phyloP scores from a whole-genome alignment of 1,140 invertebrate genomes.

The Oreohelix idahoensis region DNA sequence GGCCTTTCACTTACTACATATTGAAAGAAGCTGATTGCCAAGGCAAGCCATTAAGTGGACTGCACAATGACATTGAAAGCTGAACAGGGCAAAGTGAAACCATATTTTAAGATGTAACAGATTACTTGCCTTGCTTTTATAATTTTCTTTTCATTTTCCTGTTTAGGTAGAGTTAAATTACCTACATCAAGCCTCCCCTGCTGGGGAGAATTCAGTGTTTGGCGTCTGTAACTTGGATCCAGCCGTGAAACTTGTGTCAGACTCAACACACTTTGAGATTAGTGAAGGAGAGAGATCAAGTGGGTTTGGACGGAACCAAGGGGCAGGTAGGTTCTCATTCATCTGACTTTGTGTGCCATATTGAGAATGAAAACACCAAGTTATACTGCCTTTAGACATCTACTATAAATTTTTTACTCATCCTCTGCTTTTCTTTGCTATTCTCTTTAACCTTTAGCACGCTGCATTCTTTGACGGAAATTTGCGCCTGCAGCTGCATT shows the following conservation, averaged over 20 bases:
- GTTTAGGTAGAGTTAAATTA: slow-evolving; percentile 21
- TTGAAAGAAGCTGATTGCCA: no score
- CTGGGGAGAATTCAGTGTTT: slow-evolving; percentile 73
- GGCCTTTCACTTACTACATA: no score
- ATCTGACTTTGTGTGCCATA: no score
- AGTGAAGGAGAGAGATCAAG: not conserved
- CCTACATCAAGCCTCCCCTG: not conserved
- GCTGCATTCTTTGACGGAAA: no score
- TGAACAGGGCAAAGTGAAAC: not conserved
- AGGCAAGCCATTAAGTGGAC: no score
- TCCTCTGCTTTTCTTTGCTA: no score
- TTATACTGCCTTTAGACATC: no score
- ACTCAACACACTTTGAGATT: slow-evolving; percentile 29
- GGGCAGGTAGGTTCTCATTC: no score
- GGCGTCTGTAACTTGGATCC: slow-evolving; percentile 77
- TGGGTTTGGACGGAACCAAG: not conserved
- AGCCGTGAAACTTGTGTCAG: slow-evolving; percentile 76
- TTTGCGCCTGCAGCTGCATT: no score
- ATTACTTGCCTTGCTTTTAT: not conserved
- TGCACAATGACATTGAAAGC: not conserved
- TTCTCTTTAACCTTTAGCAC: no score
- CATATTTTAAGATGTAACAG: not conserved
- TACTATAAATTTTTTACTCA: no score
- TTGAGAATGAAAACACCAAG: no score
- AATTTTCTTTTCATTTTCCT: not conserved